phyloP scores from a whole-genome alignment of 2,888 invertebrate genomes.

The Gasteruption jaculator region DNA sequence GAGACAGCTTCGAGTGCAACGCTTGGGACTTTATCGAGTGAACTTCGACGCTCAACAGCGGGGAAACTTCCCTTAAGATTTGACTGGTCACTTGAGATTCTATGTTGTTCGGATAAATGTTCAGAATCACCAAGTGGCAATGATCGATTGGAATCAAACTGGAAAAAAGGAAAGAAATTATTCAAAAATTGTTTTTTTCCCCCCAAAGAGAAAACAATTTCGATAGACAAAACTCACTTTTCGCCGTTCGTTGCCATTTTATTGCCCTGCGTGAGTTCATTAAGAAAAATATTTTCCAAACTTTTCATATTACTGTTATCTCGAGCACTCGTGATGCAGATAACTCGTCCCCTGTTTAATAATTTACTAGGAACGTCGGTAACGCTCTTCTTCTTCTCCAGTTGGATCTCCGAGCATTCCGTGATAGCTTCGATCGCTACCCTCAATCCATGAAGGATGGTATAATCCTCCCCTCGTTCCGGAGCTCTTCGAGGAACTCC shows the following conservation, averaged over 20 bases:
- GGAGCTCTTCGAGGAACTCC: conserved; percentile 68
- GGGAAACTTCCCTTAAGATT: conserved; percentile 66
- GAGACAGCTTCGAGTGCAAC: conserved; percentile 70
- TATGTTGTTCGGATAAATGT: conserved; percentile 79
- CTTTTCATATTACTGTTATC: conserved; percentile 84
- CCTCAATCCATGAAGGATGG: conserved; percentile 77
- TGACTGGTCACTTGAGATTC: conserved; percentile 75
- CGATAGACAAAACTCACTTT: conserved; percentile 8
- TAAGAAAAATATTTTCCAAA: conserved; percentile 81
- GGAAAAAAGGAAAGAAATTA: conserved; percentile 36
- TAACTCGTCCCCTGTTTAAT: conserved; percentile 71
- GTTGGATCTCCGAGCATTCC: conserved; percentile 75
- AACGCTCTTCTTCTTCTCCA: conserved; percentile 55
- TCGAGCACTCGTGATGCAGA: conserved; percentile 85
- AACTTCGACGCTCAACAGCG: conserved; percentile 72
- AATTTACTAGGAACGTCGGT: conserved; percentile 51
- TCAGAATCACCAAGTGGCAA: conserved; percentile 86
- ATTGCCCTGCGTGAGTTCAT: conserved; percentile 78
- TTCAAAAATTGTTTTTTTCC: conserved; percentile 5
- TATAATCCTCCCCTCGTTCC: conserved; percentile 61
- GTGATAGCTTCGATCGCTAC: conserved; percentile 82
- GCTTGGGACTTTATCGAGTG: conserved; percentile 74
- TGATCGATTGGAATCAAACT: conserved; percentile 75
- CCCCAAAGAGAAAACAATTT: not conserved
- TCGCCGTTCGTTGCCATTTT: conserved; percentile 59